phyloP scores from a whole-genome alignment of 2,888 invertebrate species.

The Amphipoea lucens region DNA sequence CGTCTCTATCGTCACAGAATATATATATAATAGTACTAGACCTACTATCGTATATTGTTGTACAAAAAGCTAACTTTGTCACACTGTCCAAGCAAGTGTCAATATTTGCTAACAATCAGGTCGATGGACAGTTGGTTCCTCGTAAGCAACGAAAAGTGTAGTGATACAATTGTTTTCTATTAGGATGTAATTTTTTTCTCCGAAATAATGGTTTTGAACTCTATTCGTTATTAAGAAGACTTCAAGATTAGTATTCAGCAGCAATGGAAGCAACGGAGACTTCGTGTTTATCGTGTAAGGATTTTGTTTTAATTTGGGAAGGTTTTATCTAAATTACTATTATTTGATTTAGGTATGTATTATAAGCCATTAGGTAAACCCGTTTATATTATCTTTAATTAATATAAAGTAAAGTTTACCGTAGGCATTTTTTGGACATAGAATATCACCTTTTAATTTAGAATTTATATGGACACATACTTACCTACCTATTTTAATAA shows the following conservation, averaged over 20 bases:
- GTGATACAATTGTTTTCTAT: conserved; percentile 58
- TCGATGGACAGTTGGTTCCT: conserved; percentile 68
- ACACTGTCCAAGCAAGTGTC: conserved; percentile 65
- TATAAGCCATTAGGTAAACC: not conserved
- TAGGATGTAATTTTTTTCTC: conserved; percentile 40
- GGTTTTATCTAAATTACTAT: not conserved
- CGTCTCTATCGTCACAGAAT: conserved; percentile 57
- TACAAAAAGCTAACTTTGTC: conserved; percentile 70
- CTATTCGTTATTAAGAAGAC: conserved; percentile 36
- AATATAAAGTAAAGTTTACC: not conserved
- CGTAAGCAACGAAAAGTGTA: conserved; percentile 59
- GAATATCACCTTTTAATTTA: not conserved
- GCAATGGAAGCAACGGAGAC: conserved; percentile 76
- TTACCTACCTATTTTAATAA: not conserved
- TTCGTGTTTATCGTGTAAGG: conserved; percentile 76
- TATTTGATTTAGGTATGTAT: not conserved
- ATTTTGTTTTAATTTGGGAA: conserved; percentile 42
- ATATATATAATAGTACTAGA: no score
- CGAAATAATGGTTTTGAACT: conserved; percentile 16
- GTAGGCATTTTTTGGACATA: not conserved
- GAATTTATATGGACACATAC: not conserved
- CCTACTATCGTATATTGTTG: conserved; percentile 61
- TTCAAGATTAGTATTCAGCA: conserved; percentile 53
- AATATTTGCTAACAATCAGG: conserved; percentile 78
- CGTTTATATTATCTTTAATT: not conserved